Percentiles rank a stretch among this genome's conserved stretches.
phyloP scores from a whole-genome alignment of 2,888 invertebrate genomes.

The Lampropteryx suffumata region DNA sequence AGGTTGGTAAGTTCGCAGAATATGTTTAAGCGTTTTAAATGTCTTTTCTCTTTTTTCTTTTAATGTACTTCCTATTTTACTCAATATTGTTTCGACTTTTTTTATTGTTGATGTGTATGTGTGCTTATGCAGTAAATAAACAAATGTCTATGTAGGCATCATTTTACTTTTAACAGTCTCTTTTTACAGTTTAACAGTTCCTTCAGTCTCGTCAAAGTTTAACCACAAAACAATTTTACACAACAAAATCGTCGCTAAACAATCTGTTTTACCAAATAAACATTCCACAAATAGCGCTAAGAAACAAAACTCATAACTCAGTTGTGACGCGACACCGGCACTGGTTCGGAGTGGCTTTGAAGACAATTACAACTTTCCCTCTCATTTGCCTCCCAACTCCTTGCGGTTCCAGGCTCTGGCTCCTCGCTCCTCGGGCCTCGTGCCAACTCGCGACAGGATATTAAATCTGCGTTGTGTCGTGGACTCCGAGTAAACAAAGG shows the following conservation, averaged over 20 bases:
- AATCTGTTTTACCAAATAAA: constrained; percentile 17
- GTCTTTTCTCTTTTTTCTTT: too few species aligned
- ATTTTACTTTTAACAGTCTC: not conserved
- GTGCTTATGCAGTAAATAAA: too few species aligned
- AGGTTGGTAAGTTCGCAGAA: too few species aligned
- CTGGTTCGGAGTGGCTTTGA: constrained; percentile 4
- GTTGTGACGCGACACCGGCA: constrained; percentile 3
- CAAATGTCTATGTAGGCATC: too few species aligned
- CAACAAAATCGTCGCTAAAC: constrained; percentile 4
- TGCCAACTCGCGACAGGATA: constrained; percentile 9
- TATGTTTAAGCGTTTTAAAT: too few species aligned
- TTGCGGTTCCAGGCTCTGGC: constrained; percentile 1
- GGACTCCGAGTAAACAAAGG: constrained; percentile 5
- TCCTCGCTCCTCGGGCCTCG: too few species aligned
- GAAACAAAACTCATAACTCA: constrained; percentile 32
- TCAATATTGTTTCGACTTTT: too few species aligned
- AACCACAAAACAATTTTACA: constrained; percentile 14
- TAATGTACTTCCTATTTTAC: too few species aligned
- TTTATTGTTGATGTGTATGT: too few species aligned
- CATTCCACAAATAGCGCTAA: constrained; percentile 13
- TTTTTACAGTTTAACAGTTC: not conserved
- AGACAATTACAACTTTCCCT: constrained; percentile 19
- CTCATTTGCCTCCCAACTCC: constrained; percentile 9
- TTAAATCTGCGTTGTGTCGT: constrained; percentile 15
- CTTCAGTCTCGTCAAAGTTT: constrained; percentile 4